These are phyloP conservation scores for Pagetopsis macropterus DNA, from an alignment of 2,797 vertebrate genomes.

Conservation along the genomic window DNA sequence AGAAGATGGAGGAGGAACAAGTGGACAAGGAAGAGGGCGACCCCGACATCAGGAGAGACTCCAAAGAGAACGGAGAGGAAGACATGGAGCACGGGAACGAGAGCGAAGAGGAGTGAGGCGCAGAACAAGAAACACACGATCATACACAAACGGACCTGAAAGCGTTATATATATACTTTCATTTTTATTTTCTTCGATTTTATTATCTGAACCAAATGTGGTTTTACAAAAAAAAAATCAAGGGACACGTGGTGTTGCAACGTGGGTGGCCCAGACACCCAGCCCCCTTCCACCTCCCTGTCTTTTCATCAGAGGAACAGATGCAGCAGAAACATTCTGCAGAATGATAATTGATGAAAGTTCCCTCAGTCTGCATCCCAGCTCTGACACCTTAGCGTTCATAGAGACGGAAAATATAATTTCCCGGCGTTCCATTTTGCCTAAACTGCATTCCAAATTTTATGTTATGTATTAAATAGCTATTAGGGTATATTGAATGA, in stretches of 20 bases:
- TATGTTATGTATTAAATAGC: slow-evolving; percentile 35
- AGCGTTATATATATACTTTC: slow-evolving; percentile 85
- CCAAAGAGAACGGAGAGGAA: slow-evolving; percentile 94
- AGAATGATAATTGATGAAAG: slow-evolving; percentile 18
- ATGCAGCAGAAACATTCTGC: slow-evolving; percentile 22
- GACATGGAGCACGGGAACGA: slow-evolving; percentile 94
- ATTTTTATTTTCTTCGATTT: slow-evolving; percentile 86
- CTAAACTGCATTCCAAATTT: slow-evolving; percentile 62
- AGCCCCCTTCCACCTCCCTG: slow-evolving; percentile 1
- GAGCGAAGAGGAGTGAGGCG: slow-evolving; percentile 93
- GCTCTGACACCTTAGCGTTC: slow-evolving; percentile 29
- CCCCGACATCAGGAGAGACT: slow-evolving; percentile 80
- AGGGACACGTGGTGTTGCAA: slow-evolving; percentile 46
- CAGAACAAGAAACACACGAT: slow-evolving; percentile 38
- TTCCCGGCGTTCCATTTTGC: slow-evolving; percentile 23
- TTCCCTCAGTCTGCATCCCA: slow-evolving; percentile 28
- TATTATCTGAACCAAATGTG: slow-evolving; percentile 77
- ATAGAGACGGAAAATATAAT: slow-evolving; percentile 14
- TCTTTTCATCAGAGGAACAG: slow-evolving; percentile 17
- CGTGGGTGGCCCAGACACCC: slow-evolving; percentile 7
- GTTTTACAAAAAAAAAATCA: slow-evolving; percentile 70
- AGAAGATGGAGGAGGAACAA: slow-evolving; percentile 52
- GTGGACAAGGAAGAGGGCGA: slow-evolving; percentile 73
- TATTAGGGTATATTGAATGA: slow-evolving; percentile 35
- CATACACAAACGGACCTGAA: slow-evolving; percentile 70